phyloP scores from a whole-genome alignment of 2,113 vertebrate species.

The Sarotherodon lohbergeri region DNA sequence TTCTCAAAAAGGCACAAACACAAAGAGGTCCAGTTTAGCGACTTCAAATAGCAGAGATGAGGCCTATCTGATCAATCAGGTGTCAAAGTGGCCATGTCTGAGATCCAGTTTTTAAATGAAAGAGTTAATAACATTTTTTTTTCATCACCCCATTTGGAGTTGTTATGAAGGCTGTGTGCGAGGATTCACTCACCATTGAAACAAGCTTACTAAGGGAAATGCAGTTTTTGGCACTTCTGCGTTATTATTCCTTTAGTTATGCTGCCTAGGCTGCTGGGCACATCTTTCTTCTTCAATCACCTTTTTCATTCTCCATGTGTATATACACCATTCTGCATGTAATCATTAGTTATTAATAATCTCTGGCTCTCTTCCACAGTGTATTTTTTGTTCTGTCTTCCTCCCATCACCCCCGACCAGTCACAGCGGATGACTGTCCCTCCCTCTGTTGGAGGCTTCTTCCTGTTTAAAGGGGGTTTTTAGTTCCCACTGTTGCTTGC shows the following conservation, averaged over 20 bases:
- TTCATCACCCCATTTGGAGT: neutral
- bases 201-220: neutral
- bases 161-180: neutral
- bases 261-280: neutral
- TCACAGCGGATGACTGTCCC: accelerated
- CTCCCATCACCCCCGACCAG: neutral
- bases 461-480: neutral
- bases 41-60: neutral
- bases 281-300: neutral
- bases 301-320: neutral
- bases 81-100: neutral
- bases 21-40: neutral
- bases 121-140: neutral
- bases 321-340: neutral
- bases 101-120: neutral
- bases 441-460: accelerated
- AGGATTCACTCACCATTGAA: accelerated
- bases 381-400: neutral
- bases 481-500: neutral
- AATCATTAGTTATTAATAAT: neutral
- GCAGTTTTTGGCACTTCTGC: accelerated
- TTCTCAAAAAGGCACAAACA: neutral
- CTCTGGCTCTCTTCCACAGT: neutral
- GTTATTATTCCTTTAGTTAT: accelerated
- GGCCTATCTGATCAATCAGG: accelerated